phyloP scores from a whole-genome alignment of 1,140 invertebrate genomes.

The Drosophila sp. region DNA sequence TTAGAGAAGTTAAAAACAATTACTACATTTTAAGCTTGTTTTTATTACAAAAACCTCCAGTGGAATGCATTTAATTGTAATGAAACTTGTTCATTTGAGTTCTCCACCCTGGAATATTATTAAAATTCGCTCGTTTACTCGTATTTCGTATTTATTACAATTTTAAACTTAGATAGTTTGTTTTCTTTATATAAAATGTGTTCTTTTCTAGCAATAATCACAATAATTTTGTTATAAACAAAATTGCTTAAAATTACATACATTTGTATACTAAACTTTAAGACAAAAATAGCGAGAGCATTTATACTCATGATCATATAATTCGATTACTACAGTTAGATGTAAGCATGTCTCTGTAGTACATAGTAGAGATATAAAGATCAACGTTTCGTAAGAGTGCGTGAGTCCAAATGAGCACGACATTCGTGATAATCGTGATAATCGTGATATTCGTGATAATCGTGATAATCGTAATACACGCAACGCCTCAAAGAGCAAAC shows the following conservation, averaged over 20 bases:
- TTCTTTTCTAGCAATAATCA: conserved; percentile 83
- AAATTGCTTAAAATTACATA: conserved; percentile 81
- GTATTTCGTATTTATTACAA: conserved; percentile 74
- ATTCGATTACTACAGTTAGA: conserved; percentile 73
- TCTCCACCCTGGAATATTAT: not conserved
- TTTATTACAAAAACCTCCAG: too few species aligned
- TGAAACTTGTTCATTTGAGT: too few species aligned
- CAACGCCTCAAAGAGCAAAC: conserved; percentile 43
- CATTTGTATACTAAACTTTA: conserved; percentile 79
- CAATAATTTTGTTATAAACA: conserved; percentile 84
- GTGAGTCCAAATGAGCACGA: conserved; percentile 41
- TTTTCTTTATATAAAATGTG: conserved; percentile 79
- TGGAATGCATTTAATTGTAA: too few species aligned
- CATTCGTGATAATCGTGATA: conserved; percentile 22
- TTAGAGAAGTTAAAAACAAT: too few species aligned
- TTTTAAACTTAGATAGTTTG: conserved; percentile 78
- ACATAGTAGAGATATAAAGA: conserved; percentile 38
- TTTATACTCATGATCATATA: conserved; percentile 53
- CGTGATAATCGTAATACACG: conserved; percentile 31
- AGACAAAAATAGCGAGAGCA: conserved; percentile 80
- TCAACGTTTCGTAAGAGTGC: conserved; percentile 68
- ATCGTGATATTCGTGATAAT: conserved; percentile 34
- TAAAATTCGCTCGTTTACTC: not conserved
- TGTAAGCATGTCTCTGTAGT: conserved; percentile 31
- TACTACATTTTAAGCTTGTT: too few species aligned